These are phyloP conservation scores for Amazona ochrocephala DNA, from an alignment of 2,797 vertebrate species.

Conservation along the genomic window DNA sequence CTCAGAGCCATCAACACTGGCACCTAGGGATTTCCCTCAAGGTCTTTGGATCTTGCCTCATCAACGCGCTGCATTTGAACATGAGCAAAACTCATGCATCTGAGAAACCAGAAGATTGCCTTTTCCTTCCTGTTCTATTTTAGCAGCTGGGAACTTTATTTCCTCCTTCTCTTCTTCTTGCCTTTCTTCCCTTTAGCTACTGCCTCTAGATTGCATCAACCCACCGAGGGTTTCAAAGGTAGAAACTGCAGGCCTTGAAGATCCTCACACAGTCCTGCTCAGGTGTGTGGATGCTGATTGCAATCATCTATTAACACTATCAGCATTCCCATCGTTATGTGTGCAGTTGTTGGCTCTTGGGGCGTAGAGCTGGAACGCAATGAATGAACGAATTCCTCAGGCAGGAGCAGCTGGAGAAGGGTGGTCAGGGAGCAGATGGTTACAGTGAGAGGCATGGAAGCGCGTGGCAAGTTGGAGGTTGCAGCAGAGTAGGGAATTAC, in stretches of 20 bases:
- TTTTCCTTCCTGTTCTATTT: constrained; percentile 68
- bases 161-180: constrained; percentile 37
- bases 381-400: constrained; percentile 38
- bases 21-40: constrained; percentile 37
- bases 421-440: constrained; percentile 42
- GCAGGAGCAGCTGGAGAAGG: constrained; percentile 37
- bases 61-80: background rate
- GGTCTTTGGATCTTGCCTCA: constrained; percentile 21
- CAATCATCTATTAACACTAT: constrained; percentile 48
- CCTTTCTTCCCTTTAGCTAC: constrained; percentile 47
- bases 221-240: constrained; percentile 37
- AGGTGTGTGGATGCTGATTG: constrained; percentile 71
- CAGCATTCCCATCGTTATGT: constrained; percentile 40
- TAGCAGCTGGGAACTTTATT: constrained; percentile 39
- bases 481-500: background rate
- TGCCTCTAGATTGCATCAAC: constrained; percentile 45
- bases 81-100: background rate
- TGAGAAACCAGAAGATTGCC: constrained; percentile 26
- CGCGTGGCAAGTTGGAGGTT: background rate
- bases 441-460: background rate
- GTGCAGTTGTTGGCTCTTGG: constrained; percentile 51
- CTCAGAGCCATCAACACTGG: background rate
- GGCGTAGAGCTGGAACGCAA: constrained; percentile 46
- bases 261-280: constrained; percentile 29
- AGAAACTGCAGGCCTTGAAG: constrained; percentile 57